phyloP scores from a whole-genome alignment of 2,113 vertebrate species.

The Ceyx cyanopectus region DNA sequence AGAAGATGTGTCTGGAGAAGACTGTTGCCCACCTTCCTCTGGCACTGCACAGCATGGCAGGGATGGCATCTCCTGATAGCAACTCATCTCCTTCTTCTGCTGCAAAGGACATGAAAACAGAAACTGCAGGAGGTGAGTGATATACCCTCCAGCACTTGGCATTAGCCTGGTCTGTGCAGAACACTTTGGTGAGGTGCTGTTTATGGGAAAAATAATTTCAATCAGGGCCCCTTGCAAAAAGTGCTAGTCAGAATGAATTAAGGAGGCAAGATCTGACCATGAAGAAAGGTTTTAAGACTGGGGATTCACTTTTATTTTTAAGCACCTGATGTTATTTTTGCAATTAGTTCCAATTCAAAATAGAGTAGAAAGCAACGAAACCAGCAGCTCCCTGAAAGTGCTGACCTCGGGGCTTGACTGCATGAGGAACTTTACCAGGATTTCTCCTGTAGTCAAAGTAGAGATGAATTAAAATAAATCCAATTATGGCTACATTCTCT shows the following conservation, averaged over 20 bases:
- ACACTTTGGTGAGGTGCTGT: neutral
- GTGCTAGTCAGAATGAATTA: neutral
- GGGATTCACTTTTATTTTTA: neutral
- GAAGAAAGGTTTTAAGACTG: neutral
- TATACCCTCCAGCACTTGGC: accelerated
- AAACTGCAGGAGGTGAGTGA: neutral
- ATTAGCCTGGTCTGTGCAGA: neutral
- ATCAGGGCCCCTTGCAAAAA: neutral
- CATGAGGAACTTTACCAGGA: neutral
- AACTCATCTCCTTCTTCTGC: neutral
- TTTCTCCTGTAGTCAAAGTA: constrained; percentile 8
- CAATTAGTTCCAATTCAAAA: neutral
- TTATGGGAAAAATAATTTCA: neutral
- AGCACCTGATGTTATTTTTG: neutral
- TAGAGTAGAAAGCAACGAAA: neutral
- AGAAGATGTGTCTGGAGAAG: neutral
- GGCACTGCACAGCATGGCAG: accelerated
- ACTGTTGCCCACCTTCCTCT: neutral
- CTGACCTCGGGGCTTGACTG: neutral
- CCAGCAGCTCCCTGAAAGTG: neutral
- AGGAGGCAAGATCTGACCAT: neutral
- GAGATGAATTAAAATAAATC: constrained; percentile 53
- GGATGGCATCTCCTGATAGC: neutral
- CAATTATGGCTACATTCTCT: constrained; percentile 20
- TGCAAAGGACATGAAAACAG: neutral